Base-by-base conservation (phyloP, 1,140 invertebrate species). In the Drosophila rhopaloa region DNA sequence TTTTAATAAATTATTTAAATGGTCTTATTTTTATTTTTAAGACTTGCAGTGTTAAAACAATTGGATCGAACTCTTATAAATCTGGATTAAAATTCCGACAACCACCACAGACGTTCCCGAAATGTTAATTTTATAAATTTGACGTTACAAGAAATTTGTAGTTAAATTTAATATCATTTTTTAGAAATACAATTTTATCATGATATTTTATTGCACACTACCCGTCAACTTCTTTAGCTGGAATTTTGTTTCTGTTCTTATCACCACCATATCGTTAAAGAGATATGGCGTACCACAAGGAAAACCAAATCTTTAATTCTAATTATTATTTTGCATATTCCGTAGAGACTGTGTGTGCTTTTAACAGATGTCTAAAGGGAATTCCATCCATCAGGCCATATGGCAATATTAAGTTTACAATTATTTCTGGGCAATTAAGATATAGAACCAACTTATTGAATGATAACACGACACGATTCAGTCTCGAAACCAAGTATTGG, bases 391-490 rank as follows among this genome's bases (percentile, higher is more conserved):
- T 47, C 40, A 44, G 66, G 10, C 40, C 67, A 55, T 57, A 41
- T 71, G 67, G 32, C 59, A 24, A 35, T 63, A 63, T 43, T 55
- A 40, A 55, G 40, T 54, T 53, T 47, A 63, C 59, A 54, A 38
- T 44, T 43, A 19, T 76, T 67, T 43, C 48, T 27, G 35, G 47
- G 43, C 76, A 86, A 88, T 86, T 82, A 63, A 82, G 83, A 88
- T 88, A 86, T 61, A 57, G n/a, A 54, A 37, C 5, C 48, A 47
- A 56, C 47, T 46, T 51, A 61, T 57, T 47, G 65, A 81, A 78
- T 86, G 67, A 72, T 73, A 79, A 73, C 57, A 51, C 62, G 38
- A 60, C 57, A 72, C 67, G 80, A 86, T 47, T 43, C 58, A 29
- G 37, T 14, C 50, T 10, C 11, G 38, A 43, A 56, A 29, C 44